Conservation (phyloP, 2,888 invertebrate genomes). For the Crossocerus cetratus region DNA sequence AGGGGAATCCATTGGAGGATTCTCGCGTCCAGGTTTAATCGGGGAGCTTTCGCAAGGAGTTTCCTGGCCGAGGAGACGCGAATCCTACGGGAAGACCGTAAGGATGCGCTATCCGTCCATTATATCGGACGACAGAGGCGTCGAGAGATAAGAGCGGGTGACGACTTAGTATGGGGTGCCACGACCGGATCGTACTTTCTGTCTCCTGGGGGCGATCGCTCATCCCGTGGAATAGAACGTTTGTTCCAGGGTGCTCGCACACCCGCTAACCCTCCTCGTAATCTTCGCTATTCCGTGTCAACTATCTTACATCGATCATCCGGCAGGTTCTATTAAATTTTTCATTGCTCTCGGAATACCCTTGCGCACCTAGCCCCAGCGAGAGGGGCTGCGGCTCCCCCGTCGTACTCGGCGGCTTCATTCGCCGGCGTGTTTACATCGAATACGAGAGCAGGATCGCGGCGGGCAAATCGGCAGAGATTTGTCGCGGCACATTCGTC, state of each 20-base stretch:
- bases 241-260: constrained; percentile 53
- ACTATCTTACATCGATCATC: constrained; percentile 74
- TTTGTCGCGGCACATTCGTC: too few relatives aligned
- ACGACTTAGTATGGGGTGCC: constrained; percentile 58
- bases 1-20: too few relatives aligned
- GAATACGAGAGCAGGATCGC: too few relatives aligned
- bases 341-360: constrained; percentile 44
- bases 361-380: neutral
- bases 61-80: neutral
- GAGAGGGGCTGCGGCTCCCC: too few relatives aligned
- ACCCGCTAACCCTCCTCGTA: constrained; percentile 56
- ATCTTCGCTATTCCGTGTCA: constrained; percentile 70
- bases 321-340: constrained; percentile 68
- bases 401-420: constrained; percentile 25
- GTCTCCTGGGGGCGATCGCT: constrained; percentile 73
- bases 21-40: too few relatives aligned
- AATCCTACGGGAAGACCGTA: neutral
- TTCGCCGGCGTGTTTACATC: too few relatives aligned
- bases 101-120: constrained; percentile 35
- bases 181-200: constrained; percentile 59
- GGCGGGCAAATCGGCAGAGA: too few relatives aligned
- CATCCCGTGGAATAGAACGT: constrained; percentile 67
- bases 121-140: constrained; percentile 47
- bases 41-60: neutral
- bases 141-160: constrained; percentile 64